Base-by-base conservation (phyloP, 1,140 invertebrate species). In the Tigriopus japonicus region DNA sequence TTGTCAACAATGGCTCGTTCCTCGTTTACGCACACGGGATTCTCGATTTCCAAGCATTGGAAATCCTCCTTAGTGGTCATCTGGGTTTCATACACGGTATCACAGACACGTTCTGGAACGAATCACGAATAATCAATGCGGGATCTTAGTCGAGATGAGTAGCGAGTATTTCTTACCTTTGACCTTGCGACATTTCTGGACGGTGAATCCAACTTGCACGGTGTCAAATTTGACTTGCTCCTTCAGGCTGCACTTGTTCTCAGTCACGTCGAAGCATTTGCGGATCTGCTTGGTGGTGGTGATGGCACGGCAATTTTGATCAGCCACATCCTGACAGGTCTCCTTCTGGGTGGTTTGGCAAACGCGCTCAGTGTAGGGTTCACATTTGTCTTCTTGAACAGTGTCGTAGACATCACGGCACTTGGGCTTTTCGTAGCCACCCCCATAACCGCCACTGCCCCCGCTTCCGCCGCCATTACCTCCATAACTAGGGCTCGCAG, bases 181-280 rank as follows among this genome's bases (percentile, higher is more conserved):
- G 17, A 54, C 52, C 24, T 54, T 54, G 52, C 24, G 52, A 21
- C 52, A 54, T n/a, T 54, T 54, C 24, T 54, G 52, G n/a, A 54
- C 52, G 6, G 52, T 54, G 6, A 19, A 19, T n/a, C 14, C 24
- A 54, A 24, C 52, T 14, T 54, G 52, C 3, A 54, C 14, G 5
- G 24, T 24, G 17, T 54, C 52, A 14, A 21, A 54, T 28, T 54
- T n/a, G 52, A 54, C 23, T 6, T 54, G 15, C 24, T 54, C 52
- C 52, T 54, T 54, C 24, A 54, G 14, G 17, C 14, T 21, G 52
- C 52, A 54, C 2, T 6, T 19, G 17, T 21, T n/a, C 52, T 54
- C 52, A 14, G 52, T 6, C n/a, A 54, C 52, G 24, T 54, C 24
- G 14, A 54, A 54, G 24, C 52, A 54, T 28, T 54, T 17, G 3